Evolutionary conservation across 2,888 invertebrate species (phyloP).

Genomic region (Magallana nippona): DNA sequence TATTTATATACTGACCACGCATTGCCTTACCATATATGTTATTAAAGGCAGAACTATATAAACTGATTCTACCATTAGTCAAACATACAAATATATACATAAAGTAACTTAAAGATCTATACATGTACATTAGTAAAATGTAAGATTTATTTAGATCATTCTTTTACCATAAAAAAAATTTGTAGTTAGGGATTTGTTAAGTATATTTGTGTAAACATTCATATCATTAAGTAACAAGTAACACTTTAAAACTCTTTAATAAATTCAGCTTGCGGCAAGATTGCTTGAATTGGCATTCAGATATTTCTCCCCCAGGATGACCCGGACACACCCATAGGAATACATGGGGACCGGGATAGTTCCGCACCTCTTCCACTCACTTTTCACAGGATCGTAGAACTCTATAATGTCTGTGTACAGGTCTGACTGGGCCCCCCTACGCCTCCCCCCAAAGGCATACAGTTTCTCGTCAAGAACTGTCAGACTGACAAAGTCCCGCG

Average conservation of each 20-base stretch:
- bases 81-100: too few species aligned
- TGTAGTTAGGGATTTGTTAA: too few species aligned
- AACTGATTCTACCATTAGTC: too few species aligned
- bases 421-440: conserved; percentile 73
- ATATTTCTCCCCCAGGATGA: conserved; percentile 60
- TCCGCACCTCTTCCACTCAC: conserved; percentile 67
- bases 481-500: conserved; percentile 74
- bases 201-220: too few species aligned
- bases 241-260: not conserved
- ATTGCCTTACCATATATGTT: too few species aligned
- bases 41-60: too few species aligned
- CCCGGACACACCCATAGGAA: conserved; percentile 74
- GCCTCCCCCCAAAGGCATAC: conserved; percentile 72
- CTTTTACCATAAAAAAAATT: too few species aligned
- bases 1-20: too few species aligned
- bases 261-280: not conserved
- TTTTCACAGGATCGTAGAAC: conserved; percentile 67
- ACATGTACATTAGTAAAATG: too few species aligned
- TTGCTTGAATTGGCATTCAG: not conserved
- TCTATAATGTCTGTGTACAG: conserved; percentile 74
- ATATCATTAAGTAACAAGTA: too few species aligned
- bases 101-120: too few species aligned
- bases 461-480: conserved; percentile 73
- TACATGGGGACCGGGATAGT: conserved; percentile 73
- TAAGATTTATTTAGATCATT: too few species aligned